Evolutionary conservation across 2,888 invertebrate genomes (phyloP).

Genomic region (Drosophila nigricruria): DNA sequence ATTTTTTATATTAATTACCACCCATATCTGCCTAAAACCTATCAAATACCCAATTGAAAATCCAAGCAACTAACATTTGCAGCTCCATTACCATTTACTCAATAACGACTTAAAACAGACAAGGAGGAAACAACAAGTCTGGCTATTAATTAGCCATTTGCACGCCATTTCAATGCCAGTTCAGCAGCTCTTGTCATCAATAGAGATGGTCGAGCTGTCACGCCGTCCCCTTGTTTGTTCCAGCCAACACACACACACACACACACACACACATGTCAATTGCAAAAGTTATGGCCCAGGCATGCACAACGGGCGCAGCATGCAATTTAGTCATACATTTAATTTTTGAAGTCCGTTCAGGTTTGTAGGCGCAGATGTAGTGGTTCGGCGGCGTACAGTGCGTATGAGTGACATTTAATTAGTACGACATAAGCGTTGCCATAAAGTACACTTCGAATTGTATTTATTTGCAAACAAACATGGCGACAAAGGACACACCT

Average conservation of each 20-base stretch:
- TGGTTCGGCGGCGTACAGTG: constrained; percentile 35
- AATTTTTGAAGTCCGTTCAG: constrained; percentile 47
- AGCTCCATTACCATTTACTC: background rate
- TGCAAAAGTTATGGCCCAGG: constrained; percentile 27
- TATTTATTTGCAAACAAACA: constrained; percentile 69
- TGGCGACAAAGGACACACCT: constrained; percentile 38
- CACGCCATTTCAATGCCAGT: constrained; percentile 58
- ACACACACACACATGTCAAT: constrained; percentile 30
- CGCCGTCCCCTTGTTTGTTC: background rate
- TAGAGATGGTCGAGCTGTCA: constrained; percentile 27
- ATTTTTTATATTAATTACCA: background rate
- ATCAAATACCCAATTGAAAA: constrained; percentile 2
- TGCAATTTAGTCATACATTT: constrained; percentile 38
- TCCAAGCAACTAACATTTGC: background rate
- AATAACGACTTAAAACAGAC: constrained; percentile 17
- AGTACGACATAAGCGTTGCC: constrained; percentile 69
- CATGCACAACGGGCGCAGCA: constrained; percentile 20
- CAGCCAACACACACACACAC: background rate
- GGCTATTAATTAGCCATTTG: constrained; percentile 67
- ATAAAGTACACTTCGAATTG: constrained; percentile 70
- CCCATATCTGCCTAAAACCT: too few relatives aligned
- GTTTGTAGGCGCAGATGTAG: constrained; percentile 7
- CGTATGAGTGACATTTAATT: constrained; percentile 76
- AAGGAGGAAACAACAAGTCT: constrained; percentile 10
- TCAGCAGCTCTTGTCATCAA: constrained; percentile 38